phyloP scores from a whole-genome alignment of 2,113 vertebrate genomes.

The Cisticola juncidis region DNA sequence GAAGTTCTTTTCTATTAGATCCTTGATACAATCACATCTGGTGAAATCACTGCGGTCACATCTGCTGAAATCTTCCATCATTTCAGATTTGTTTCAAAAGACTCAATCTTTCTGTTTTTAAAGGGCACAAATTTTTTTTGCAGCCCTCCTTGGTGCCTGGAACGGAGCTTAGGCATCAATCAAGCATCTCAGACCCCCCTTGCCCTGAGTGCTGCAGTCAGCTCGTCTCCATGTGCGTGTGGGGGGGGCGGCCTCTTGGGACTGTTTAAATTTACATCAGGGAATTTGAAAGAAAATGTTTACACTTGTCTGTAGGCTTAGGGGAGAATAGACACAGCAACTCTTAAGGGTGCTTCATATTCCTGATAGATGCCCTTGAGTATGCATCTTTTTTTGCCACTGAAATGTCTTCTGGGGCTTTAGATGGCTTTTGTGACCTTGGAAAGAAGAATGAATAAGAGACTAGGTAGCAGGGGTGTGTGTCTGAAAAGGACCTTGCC shows the following conservation, averaged over 20 bases:
- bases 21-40: constrained; percentile 52
- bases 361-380: background rate
- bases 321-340: background rate
- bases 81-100: constrained; percentile 64
- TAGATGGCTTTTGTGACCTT: background rate
- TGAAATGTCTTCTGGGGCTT: background rate
- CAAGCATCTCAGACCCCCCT: background rate
- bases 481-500: background rate
- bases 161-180: background rate
- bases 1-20: constrained; percentile 66
- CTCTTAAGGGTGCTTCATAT: background rate
- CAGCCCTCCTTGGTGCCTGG: background rate
- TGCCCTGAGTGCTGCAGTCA: background rate
- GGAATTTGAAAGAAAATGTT: background rate
- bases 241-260: background rate
- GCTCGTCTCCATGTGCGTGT: background rate
- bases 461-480: background rate
- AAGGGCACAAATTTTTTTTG: constrained; percentile 1
- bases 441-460: background rate
- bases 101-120: constrained; percentile 43
- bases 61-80: constrained; percentile 61
- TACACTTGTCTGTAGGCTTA: background rate
- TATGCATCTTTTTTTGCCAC: background rate
- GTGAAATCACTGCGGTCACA: constrained; percentile 53
- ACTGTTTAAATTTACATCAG: background rate